phyloP scores from a whole-genome alignment of 2,888 invertebrate genomes.

The Drosophila mercatorum region DNA sequence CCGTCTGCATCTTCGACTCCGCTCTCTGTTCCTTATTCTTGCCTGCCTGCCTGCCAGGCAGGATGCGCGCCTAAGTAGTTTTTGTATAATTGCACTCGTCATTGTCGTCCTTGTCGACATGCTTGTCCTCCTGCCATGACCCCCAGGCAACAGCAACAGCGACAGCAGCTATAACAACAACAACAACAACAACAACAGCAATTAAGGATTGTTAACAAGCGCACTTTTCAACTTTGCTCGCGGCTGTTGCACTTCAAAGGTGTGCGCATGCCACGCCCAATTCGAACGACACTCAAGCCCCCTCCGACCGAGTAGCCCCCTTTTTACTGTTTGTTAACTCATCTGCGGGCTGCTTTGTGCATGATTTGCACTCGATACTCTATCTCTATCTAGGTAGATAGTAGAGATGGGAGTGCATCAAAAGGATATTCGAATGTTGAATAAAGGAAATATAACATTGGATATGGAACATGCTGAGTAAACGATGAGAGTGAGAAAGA shows the following conservation, averaged over 20 bases:
- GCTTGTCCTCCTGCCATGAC: slow-evolving; percentile 36
- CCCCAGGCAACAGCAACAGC: slow-evolving; percentile 24
- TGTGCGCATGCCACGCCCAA: slow-evolving; percentile 55
- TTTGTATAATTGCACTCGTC: slow-evolving; percentile 80
- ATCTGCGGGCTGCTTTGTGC: slow-evolving; percentile 40
- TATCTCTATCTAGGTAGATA: too few relatives aligned
- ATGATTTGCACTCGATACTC: slow-evolving; percentile 34
- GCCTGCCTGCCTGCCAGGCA: slow-evolving; percentile 55
- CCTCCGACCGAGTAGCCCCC: neutral
- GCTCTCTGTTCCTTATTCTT: slow-evolving; percentile 5
- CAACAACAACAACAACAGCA: slow-evolving; percentile 62
- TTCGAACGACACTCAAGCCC: neutral
- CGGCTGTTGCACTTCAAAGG: slow-evolving; percentile 78
- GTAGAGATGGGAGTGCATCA: too few relatives aligned
- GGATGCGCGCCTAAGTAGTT: slow-evolving; percentile 79
- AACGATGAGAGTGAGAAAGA: too few relatives aligned
- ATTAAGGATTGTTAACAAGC: slow-evolving; percentile 79
- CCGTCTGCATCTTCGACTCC: slow-evolving; percentile 6
- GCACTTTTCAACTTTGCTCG: slow-evolving; percentile 79
- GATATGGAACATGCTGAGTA: too few relatives aligned
- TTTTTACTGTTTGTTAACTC: slow-evolving; percentile 13
- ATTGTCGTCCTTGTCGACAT: slow-evolving; percentile 77
- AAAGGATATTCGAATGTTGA: too few relatives aligned
- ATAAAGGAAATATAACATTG: too few relatives aligned
- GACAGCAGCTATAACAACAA: slow-evolving; percentile 30